Percentiles rank a stretch among this genome's conserved stretches.
Evolutionary conservation across 2,113 vertebrate genomes (phyloP).

Genomic region (Pitta sordida): DNA sequence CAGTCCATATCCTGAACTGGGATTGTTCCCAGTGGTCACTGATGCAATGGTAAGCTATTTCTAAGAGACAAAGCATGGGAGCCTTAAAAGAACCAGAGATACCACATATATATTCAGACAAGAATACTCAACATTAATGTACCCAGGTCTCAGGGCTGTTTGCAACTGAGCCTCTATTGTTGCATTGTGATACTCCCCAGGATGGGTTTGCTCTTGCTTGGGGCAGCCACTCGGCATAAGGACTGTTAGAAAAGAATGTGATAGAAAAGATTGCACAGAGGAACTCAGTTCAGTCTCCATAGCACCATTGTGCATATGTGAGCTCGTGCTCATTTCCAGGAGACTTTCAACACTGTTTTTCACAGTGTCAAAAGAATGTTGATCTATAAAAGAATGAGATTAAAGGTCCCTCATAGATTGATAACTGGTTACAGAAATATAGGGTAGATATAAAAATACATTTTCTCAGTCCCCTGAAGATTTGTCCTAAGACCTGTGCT

Average conservation of each 20-base stretch:
- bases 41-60: neutral
- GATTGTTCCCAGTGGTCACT: neutral
- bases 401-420: neutral
- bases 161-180: rapidly evolving
- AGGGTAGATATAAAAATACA: neutral
- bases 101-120: neutral
- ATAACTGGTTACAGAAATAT: neutral
- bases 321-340: rapidly evolving
- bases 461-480: neutral
- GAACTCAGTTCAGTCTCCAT: neutral
- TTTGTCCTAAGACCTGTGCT: neutral
- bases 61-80: neutral
- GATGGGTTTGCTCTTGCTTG: neutral
- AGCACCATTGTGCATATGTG: neutral
- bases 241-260: rapidly evolving
- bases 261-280: neutral
- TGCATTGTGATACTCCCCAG: neutral
- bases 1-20: neutral
- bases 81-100: neutral
- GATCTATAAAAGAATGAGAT: neutral
- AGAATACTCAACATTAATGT: neutral
- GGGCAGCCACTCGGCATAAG: neutral
- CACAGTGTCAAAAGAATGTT: neutral
- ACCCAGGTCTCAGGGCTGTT: neutral
- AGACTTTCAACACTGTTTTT: neutral